These are phyloP conservation scores for Macaria notata DNA, from an alignment of 2,888 invertebrate genomes.

Conservation along the genomic window DNA sequence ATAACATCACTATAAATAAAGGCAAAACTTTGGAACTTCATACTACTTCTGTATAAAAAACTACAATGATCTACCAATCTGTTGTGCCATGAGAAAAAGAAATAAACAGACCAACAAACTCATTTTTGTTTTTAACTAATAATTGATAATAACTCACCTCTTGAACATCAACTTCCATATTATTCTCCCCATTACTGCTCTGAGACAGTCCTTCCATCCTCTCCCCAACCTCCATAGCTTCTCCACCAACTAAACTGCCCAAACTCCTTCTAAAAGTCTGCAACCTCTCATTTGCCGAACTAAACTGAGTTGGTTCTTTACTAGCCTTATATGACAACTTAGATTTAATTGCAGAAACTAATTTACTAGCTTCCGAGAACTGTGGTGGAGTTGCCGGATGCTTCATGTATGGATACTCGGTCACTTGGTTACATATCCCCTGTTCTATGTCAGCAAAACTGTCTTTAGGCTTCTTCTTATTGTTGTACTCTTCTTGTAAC, in stretches of 20 bases:
- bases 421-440: constrained; percentile 68
- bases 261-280: constrained; percentile 50
- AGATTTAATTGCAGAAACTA: constrained; percentile 72
- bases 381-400: constrained; percentile 74
- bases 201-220: constrained; percentile 32
- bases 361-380: constrained; percentile 72
- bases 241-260: constrained; percentile 35
- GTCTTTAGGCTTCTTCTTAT: constrained; percentile 61
- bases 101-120: too few species aligned
- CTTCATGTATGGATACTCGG: constrained; percentile 69
- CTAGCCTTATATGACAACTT: constrained; percentile 59
- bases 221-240: constrained; percentile 41
- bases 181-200: constrained; percentile 46
- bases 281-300: constrained; percentile 60
- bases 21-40: too few species aligned
- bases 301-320: constrained; percentile 46
- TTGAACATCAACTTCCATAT: constrained; percentile 64
- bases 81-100: too few species aligned
- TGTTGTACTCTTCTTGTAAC: constrained; percentile 63
- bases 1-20: too few species aligned
- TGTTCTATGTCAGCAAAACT: constrained; percentile 74
- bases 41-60: too few species aligned
- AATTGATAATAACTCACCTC: constrained; percentile 52
- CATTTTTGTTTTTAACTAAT: too few species aligned
- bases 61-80: too few species aligned